Evolutionary conservation across 2,888 invertebrate genomes (phyloP).

Genomic region (Cylindroiulus punctatus): DNA sequence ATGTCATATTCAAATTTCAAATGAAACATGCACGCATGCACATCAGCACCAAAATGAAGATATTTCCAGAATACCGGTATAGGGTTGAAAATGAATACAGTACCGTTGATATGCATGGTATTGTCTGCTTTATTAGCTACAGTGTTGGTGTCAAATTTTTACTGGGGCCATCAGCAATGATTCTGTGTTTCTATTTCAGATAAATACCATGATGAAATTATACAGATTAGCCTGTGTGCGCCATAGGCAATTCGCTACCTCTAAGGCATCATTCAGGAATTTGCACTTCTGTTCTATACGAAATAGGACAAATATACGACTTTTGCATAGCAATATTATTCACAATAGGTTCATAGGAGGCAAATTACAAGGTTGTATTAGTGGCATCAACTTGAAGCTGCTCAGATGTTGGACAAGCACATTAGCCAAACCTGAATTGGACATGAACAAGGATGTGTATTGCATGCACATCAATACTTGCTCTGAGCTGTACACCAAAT

Average conservation of each 20-base stretch:
- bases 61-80: too few relatives aligned
- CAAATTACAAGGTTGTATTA: not conserved
- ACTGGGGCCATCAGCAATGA: too few relatives aligned
- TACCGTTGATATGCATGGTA: too few relatives aligned
- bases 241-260: not conserved
- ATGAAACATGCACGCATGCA: too few relatives aligned
- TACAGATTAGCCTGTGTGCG: not conserved
- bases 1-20: too few relatives aligned
- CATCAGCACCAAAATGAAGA: too few relatives aligned
- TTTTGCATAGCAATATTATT: not conserved
- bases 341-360: not conserved
- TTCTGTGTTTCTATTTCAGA: not conserved
- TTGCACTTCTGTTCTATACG: not conserved
- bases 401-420: not conserved
- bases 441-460: not conserved
- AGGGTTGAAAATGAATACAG: too few relatives aligned
- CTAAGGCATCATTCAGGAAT: not conserved
- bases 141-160: too few relatives aligned
- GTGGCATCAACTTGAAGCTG: not conserved
- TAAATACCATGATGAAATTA: not conserved
- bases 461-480: slow-evolving; percentile 37
- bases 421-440: not conserved
- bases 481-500: slow-evolving; percentile 7
- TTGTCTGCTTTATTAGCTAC: too few relatives aligned
- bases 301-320: not conserved